Conservation (phyloP, 1,140 invertebrate species). For the Zaprionus vittiger region DNA sequence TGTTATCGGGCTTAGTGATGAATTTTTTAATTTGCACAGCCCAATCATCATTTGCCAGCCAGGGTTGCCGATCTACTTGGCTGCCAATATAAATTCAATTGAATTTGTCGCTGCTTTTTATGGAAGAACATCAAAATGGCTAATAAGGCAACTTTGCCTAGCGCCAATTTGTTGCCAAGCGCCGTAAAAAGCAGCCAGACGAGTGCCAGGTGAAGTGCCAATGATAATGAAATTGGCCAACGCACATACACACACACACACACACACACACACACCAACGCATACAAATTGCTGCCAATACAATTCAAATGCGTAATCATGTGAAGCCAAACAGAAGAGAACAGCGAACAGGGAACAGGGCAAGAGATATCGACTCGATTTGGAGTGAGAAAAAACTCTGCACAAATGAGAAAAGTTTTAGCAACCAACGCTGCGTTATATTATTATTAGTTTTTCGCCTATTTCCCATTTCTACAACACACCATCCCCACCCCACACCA, state of each 20-base stretch:
- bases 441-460: conserved; percentile 80
- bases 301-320: conserved; percentile 81
- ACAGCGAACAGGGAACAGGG: background rate
- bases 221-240: conserved; percentile 53
- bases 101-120: conserved; percentile 70
- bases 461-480: background rate
- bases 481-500: no score
- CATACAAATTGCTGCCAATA: conserved; percentile 57
- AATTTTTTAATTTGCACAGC: conserved; percentile 72
- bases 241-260: conserved; percentile 21
- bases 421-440: conserved; percentile 62
- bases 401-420: conserved; percentile 81
- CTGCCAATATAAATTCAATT: conserved; percentile 71
- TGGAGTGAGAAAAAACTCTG: conserved; percentile 30
- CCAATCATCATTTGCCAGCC: conserved; percentile 64
- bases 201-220: conserved; percentile 40
- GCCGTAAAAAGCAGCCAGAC: conserved; percentile 26
- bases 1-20: conserved; percentile 76
- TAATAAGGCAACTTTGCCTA: conserved; percentile 45
- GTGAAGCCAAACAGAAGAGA: conserved; percentile 42
- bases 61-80: conserved; percentile 45
- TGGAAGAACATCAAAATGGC: conserved; percentile 63
- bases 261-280: background rate
- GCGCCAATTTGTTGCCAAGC: background rate
- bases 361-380: conserved; percentile 7